Conservation (phyloP, 2,797 vertebrate genomes). For the Hoplostethus atlanticus region DNA sequence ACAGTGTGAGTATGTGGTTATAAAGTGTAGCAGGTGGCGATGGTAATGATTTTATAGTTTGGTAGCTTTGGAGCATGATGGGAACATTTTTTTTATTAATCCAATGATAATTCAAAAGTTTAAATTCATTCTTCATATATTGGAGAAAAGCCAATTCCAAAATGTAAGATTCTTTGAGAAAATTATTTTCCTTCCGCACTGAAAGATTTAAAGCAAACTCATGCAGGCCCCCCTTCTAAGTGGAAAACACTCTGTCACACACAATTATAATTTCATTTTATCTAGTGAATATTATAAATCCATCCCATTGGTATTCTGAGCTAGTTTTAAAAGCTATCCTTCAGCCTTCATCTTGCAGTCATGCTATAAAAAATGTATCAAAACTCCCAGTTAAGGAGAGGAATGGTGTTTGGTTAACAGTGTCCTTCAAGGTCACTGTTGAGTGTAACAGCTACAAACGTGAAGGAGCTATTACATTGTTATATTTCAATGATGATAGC, state of each 20-base stretch:
- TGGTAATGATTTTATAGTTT: too few relatives aligned
- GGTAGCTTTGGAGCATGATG: not conserved
- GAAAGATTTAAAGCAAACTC: conserved; percentile 41
- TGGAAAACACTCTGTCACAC: conserved; percentile 35
- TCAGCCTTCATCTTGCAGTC: conserved; percentile 62
- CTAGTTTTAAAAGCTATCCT: conserved; percentile 57
- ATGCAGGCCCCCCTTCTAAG: conserved; percentile 12
- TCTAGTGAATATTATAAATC: conserved; percentile 48
- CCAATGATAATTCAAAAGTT: not conserved
- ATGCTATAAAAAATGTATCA: conserved; percentile 68
- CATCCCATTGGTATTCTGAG: conserved; percentile 60
- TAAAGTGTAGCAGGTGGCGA: too few relatives aligned
- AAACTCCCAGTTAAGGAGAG: conserved; percentile 48
- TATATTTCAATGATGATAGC: conserved; percentile 20
- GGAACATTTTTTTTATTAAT: not conserved
- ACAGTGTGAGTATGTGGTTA: too few relatives aligned
- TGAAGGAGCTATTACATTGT: conserved; percentile 14
- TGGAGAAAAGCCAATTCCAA: conserved; percentile 20
- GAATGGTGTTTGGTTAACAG: conserved; percentile 3
- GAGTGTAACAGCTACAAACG: not conserved
- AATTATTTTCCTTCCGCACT: conserved; percentile 37
- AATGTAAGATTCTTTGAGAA: conserved; percentile 36
- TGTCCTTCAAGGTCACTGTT: not conserved
- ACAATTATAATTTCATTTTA: conserved; percentile 52
- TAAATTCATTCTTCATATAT: conserved; percentile 10